Base-by-base conservation (phyloP, 2,888 invertebrate species). In the Diplolepis rosae region DNA sequence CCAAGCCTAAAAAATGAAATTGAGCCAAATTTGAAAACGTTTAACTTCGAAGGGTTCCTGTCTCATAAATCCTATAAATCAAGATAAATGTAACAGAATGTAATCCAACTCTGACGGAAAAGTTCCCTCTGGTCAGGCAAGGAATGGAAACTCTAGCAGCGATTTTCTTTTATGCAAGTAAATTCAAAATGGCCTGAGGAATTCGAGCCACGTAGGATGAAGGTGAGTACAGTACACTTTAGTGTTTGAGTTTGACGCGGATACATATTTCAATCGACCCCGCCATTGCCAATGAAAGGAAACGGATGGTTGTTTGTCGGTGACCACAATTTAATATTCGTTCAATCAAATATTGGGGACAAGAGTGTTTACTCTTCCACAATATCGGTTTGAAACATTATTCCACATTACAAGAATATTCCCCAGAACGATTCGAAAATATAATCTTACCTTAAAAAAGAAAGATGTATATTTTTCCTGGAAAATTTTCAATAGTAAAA, bases 251-350 rank as follows among this genome's bases (percentile, higher is more conserved):
- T 87, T 87, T 72, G 74, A 77, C 77, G 78, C 80, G 85, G 85
- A 85, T 87, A 86, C 87, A 87, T 87, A 86, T 87, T 87, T 87
- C 87, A 86, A 87, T 87, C 86, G 84, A 80, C 76, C n/a, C n/a
- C 73, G 75, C 71, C 52, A 70, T 42, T 45, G 69, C 68, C 42
- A 50, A 30, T 69, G 15, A 61, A 27, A 39, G 45, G 35, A 66
- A 61, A 66, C 67, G 65, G 70, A 66, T 69, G 77, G 79, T 83
- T 87, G 87, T 86, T 87, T 87, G 84, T 85, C 73, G 81, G 86
- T 87, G 85, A 87, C 87, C 86, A 84, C 80, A 86, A 87, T 87
- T 87, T 85, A 85, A 87, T 87, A 87, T 87, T 87, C 87, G 86
- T 85, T 83, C 87, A 87, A 87, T 86, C 87, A 86, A 80, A 82